Evolutionary conservation across 2,888 invertebrate genomes (phyloP).

Genomic region (Platycnemis pennipes): DNA sequence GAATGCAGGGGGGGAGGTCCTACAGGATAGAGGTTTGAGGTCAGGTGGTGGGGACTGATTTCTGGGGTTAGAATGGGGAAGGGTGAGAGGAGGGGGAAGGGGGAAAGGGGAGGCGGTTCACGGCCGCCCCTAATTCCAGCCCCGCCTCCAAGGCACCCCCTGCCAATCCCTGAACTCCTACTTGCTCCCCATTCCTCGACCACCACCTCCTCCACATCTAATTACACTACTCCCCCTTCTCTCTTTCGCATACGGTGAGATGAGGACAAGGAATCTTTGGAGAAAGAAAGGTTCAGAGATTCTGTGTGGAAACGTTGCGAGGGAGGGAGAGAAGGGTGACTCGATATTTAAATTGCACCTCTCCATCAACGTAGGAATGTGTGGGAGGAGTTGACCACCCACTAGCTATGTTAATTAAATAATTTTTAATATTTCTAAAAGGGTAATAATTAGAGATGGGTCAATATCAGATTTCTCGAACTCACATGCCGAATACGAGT

Average conservation of each 20-base stretch:
- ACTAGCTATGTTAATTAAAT: too few species aligned
- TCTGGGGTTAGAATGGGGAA: too few species aligned
- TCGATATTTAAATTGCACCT: not conserved
- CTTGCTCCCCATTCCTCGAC: not conserved
- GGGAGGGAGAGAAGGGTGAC: not conserved
- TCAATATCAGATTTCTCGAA: too few species aligned
- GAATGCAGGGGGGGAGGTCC: not conserved
- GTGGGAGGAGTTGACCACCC: not conserved
- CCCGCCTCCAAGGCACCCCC: not conserved
- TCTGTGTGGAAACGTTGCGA: not conserved
- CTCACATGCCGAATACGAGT: too few species aligned
- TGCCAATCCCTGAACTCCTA: not conserved
- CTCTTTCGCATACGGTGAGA: not conserved
- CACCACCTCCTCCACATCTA: not conserved
- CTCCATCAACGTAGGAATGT: not conserved
- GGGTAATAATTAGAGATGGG: too few species aligned
- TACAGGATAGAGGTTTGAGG: too few species aligned
- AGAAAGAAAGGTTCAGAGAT: not conserved
- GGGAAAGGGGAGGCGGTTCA: not conserved
- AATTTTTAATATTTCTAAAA: too few species aligned
- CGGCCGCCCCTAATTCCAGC: not conserved
- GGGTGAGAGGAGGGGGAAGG: not conserved
- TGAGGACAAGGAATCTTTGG: not conserved
- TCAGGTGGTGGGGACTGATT: too few species aligned
- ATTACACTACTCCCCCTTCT: too few species aligned